These are phyloP conservation scores for Enteromius thamalakanensis DNA, from an alignment of 2,797 vertebrate species.

Conservation along the genomic window DNA sequence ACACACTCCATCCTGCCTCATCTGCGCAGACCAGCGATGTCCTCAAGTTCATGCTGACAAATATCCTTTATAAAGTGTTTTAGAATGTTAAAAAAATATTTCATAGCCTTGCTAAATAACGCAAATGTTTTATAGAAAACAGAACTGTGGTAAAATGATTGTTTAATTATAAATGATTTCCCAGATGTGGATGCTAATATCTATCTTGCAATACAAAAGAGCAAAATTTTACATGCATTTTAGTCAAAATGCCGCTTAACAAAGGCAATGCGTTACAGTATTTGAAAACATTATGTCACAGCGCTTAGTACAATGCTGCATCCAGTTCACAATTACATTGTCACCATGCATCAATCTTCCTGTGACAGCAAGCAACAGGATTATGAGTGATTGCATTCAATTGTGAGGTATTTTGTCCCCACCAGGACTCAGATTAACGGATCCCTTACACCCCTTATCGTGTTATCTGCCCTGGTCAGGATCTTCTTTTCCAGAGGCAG, in stretches of 20 bases:
- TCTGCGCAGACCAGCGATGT: not conserved
- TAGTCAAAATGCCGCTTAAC: not conserved
- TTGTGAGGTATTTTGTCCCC: constrained; percentile 34
- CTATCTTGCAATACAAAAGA: constrained; percentile 4
- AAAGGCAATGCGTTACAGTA: not conserved
- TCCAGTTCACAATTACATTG: not conserved
- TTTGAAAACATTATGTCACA: constrained; percentile 2
- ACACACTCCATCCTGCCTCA: constrained; percentile 16
- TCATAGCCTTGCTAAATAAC: not conserved
- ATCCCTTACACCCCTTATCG: constrained; percentile 50
- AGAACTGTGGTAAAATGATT: constrained; percentile 4
- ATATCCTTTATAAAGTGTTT: constrained; percentile 5
- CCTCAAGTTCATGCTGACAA: not conserved
- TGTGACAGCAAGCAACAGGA: constrained; percentile 28
- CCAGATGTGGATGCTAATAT: constrained; percentile 29
- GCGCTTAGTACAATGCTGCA: not conserved
- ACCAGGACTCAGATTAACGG: constrained; percentile 17
- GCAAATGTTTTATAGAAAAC: not conserved
- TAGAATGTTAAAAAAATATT: not conserved
- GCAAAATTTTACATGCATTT: not conserved
- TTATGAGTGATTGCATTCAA: constrained; percentile 11
- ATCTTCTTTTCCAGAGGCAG: constrained; percentile 44
- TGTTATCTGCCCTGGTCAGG: constrained; percentile 50
- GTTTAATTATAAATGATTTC: constrained; percentile 54
- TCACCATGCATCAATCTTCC: constrained; percentile 1